These are phyloP conservation scores for Actinemys pallida DNA, from an alignment of 2,113 vertebrate species.

Conservation along the genomic window DNA sequence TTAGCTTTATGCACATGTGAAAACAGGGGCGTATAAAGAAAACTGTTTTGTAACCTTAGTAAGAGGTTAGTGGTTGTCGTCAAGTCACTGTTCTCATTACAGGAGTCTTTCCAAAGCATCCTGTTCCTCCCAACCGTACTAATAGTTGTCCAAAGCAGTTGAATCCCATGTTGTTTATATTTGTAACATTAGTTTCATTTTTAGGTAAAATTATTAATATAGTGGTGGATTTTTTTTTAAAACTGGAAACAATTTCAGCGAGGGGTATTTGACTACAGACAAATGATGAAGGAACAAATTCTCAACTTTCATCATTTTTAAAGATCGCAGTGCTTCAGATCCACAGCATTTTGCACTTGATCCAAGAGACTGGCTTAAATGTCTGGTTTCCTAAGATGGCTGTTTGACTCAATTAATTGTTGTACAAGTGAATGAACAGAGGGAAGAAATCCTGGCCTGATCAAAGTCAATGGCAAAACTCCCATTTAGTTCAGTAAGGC, in stretches of 20 bases:
- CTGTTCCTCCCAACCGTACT: background rate
- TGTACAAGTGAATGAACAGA: background rate
- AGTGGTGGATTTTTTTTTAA: background rate
- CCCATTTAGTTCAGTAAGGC: background rate
- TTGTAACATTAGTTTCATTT: background rate
- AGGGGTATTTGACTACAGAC: background rate
- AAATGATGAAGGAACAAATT: background rate
- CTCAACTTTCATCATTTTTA: background rate
- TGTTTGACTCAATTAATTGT: background rate
- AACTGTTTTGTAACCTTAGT: background rate
- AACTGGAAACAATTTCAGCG: conserved; percentile 34
- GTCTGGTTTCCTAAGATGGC: background rate
- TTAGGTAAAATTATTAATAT: background rate
- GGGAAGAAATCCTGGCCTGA: background rate
- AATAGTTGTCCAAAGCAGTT: background rate
- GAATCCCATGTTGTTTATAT: background rate
- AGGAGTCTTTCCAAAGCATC: background rate
- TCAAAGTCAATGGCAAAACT: background rate
- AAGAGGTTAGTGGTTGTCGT: background rate
- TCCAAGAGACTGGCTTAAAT: background rate
- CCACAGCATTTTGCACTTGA: background rate
- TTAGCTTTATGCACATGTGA: background rate
- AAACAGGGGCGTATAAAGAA: background rate
- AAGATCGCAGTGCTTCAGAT: background rate
- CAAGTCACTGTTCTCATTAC: background rate